phyloP scores from a whole-genome alignment of 2,888 invertebrate species.

The Ophioninae sp. region DNA sequence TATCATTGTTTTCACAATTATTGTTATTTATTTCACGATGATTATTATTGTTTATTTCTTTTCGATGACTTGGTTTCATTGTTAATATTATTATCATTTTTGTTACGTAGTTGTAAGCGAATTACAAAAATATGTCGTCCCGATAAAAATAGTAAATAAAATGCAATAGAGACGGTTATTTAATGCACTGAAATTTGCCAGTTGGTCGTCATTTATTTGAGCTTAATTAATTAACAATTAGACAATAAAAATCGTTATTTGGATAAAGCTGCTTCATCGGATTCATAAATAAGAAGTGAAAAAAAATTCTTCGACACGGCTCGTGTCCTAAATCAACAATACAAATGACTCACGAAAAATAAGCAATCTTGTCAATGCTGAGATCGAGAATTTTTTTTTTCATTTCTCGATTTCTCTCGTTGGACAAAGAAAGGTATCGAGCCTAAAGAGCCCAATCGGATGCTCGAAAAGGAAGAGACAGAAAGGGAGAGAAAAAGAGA shows the following conservation, averaged over 20 bases:
- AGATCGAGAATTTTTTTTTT: slow-evolving; percentile 1
- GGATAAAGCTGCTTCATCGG: neutral
- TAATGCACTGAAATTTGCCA: too few relatives aligned
- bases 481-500: slow-evolving; percentile 17
- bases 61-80: too few relatives aligned
- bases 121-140: neutral
- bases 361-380: slow-evolving; percentile 31
- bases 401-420: slow-evolving; percentile 27
- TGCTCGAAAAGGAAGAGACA: slow-evolving; percentile 24
- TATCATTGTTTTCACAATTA: too few relatives aligned
- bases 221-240: neutral
- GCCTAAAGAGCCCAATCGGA: slow-evolving; percentile 58
- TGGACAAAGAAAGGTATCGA: slow-evolving; percentile 49
- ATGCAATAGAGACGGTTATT: too few relatives aligned
- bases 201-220: neutral
- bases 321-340: slow-evolving; percentile 50
- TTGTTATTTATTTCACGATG: too few relatives aligned
- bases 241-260: neutral
- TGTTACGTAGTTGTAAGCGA: neutral
- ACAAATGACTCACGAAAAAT: slow-evolving; percentile 52
- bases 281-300: slow-evolving; percentile 24
- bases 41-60: neutral
- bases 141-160: neutral
- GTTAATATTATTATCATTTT: neutral
- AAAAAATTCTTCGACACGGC: slow-evolving; percentile 10